Evolutionary conservation across 53 echinoderm and acorn worm species (phyloP), one percentile per base, ranked within the genome.

Genomic region (Arbacia lixula): DNA sequence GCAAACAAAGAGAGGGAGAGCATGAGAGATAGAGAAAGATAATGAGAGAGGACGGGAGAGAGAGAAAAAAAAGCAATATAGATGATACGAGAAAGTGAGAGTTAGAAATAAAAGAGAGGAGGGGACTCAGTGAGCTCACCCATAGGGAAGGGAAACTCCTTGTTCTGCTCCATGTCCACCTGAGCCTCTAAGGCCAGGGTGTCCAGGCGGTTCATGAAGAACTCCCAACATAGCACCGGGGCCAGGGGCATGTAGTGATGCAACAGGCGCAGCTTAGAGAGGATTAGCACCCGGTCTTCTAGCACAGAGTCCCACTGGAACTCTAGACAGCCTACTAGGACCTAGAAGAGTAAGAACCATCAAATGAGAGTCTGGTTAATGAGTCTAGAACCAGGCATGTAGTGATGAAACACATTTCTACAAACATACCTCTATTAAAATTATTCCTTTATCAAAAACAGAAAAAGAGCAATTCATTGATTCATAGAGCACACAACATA

Each of bases 291-390:
- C 1, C 96, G 85, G 63, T 96, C 96, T 83, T 96, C 96, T 3
- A 96, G 75, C 1, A 96, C 96, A 3, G 93, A 96, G 85, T 96
- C 96, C 96, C 96, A 96, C 58, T 96, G 96, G 89, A 91, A 96
- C 85, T 96, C 96, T 43, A 96, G 85, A 53, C 96, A 96, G 1
- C 89, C 82, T 1, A 96, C 91, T 38, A 96, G 56, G 20, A 91
- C 93, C 96, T 96, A 60, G 12, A n/a, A n/a, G n/a, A n/a, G n/a
- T n/a, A n/a, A n/a, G n/a, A n/a, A n/a, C n/a, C n/a, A n/a, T n/a
- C n/a, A n/a, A n/a, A n/a, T n/a, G n/a, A n/a, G n/a, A n/a, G n/a
- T n/a, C n/a, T n/a, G n/a, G n/a, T n/a, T n/a, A n/a, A n/a, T n/a
- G n/a, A n/a, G n/a, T n/a, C n/a, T n/a, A n/a, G n/a, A n/a, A n/a